These are phyloP conservation scores for Poecilia gillii DNA, from an alignment of 2,797 vertebrate species.

Conservation along the genomic window DNA sequence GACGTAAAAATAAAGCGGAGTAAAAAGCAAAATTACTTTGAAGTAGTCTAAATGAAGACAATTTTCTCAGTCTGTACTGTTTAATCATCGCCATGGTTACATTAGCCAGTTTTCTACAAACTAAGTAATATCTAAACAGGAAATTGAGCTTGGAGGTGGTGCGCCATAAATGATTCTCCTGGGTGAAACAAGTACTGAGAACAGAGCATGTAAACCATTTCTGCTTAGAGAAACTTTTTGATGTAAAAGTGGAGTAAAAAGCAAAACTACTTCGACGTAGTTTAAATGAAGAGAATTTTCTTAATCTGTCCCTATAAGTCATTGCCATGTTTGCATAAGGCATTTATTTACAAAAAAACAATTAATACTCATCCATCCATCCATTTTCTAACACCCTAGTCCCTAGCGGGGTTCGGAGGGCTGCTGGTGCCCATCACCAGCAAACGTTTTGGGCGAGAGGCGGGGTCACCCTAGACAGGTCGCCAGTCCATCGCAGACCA, in stretches of 20 bases:
- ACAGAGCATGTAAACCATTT: not conserved
- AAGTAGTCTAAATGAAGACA: not conserved
- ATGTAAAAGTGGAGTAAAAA: not conserved
- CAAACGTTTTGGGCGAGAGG: no score
- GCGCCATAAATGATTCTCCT: not conserved
- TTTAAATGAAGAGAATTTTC: no score
- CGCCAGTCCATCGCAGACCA: not conserved
- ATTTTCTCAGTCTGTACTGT: not conserved
- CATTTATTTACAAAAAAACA: not conserved
- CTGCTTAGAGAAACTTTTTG: not conserved
- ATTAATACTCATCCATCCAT: no score
- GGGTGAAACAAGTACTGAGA: not conserved
- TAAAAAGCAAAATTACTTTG: not conserved
- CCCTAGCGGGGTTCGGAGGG: no score
- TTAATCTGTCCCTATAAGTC: no score
- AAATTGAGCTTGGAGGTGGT: not conserved
- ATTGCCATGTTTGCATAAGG: not conserved
- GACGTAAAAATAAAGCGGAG: not conserved
- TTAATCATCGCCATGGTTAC: not conserved
- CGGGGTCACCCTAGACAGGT: no score
- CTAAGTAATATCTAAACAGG: not conserved
- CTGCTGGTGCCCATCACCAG: no score
- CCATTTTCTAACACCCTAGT: no score
- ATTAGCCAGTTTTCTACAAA: not conserved
- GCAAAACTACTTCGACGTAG: not conserved